phyloP scores from a whole-genome alignment of 1,140 invertebrate species.

The Choristoneura fumiferana region DNA sequence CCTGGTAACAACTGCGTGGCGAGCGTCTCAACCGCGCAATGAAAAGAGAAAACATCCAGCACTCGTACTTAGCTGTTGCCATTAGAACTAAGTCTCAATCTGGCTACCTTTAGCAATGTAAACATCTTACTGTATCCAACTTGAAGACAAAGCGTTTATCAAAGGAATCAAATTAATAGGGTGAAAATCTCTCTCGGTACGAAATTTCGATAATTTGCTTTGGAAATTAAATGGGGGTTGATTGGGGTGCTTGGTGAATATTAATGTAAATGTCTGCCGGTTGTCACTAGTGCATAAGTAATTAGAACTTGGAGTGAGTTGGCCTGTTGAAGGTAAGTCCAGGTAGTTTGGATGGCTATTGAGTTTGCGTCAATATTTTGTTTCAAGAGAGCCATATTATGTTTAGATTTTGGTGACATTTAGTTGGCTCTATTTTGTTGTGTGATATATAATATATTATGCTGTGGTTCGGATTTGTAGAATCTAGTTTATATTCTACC shows the following conservation, averaged over 20 bases:
- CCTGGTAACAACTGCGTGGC: too few relatives aligned
- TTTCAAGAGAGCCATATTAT: too few relatives aligned
- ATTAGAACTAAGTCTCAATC: background rate
- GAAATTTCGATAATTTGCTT: constrained; percentile 49
- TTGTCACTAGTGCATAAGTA: constrained; percentile 11
- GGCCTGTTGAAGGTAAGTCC: background rate
- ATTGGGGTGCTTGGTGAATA: constrained; percentile 45
- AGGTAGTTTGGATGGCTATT: background rate
- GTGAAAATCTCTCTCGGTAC: constrained; percentile 34
- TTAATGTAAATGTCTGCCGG: constrained; percentile 30
- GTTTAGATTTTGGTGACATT: too few relatives aligned
- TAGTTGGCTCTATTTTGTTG: too few relatives aligned
- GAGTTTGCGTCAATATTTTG: too few relatives aligned
- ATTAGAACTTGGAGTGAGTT: background rate
- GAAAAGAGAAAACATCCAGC: too few relatives aligned
- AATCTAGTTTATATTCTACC: too few relatives aligned
- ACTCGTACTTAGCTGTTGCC: too few relatives aligned
- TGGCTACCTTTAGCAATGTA: background rate
- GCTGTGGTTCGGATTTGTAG: too few relatives aligned
- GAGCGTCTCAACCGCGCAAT: too few relatives aligned
- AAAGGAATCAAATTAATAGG: constrained; percentile 31
- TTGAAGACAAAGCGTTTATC: constrained; percentile 7
- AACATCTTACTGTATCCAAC: background rate
- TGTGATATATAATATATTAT: too few relatives aligned
- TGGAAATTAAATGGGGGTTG: constrained; percentile 45